Evolutionary conservation across 1,140 invertebrate genomes (phyloP).

Genomic region (Periplaneta americana): DNA sequence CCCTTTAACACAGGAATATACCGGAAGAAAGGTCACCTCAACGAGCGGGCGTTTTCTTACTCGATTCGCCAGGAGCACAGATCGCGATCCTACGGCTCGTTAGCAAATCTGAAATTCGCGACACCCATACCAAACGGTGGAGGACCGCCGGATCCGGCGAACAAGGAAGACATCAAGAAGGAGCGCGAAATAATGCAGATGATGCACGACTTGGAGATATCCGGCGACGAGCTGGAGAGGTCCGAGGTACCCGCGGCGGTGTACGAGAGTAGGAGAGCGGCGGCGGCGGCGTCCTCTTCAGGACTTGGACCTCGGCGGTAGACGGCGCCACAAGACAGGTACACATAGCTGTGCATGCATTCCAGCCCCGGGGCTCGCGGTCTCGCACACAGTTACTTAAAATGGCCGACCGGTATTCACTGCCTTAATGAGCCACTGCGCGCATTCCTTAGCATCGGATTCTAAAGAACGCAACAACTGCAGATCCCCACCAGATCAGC

Average conservation of each 20-base stretch:
- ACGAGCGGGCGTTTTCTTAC: constrained; percentile 90
- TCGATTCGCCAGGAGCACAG: constrained; percentile 89
- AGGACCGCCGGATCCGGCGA: constrained; percentile 21
- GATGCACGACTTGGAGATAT: constrained; percentile 79
- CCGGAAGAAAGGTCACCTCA: constrained; percentile 83
- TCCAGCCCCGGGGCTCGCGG: too few relatives aligned
- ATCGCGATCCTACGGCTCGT: constrained; percentile 81
- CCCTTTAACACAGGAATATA: constrained; percentile 83
- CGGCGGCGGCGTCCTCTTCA: not conserved
- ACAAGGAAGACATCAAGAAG: constrained; percentile 68
- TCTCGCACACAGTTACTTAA: too few relatives aligned
- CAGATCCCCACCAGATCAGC: too few relatives aligned
- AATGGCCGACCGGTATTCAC: not conserved
- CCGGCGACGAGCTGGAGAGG: constrained; percentile 67
- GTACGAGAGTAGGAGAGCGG: constrained; percentile 31
- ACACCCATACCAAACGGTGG: constrained; percentile 40
- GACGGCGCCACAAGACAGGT: not conserved
- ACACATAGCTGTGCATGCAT: too few relatives aligned
- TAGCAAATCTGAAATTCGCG: constrained; percentile 80
- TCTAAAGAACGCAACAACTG: too few relatives aligned
- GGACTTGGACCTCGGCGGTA: not conserved
- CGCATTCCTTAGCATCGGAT: too few relatives aligned
- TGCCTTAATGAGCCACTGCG: too few relatives aligned
- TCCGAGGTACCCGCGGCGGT: constrained; percentile 50
- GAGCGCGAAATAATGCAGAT: constrained; percentile 87